Evolutionary conservation across 2,113 vertebrate species (phyloP), one percentile per base, ranked within the genome.

Genomic region (Dasyurus viverrinus): DNA sequence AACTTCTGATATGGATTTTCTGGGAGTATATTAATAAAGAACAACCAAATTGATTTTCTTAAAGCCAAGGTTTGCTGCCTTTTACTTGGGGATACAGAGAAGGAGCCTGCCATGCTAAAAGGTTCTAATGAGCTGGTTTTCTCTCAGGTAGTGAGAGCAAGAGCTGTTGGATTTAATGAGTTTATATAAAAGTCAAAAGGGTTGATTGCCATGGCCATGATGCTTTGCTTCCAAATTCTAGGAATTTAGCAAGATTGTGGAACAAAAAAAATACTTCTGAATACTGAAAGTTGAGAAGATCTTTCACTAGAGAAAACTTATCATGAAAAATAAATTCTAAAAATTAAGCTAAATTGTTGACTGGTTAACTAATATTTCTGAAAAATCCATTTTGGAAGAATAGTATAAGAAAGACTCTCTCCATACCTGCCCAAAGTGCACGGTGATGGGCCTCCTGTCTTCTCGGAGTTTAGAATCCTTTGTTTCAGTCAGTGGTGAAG

Each of bases 391-490:
- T 84, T 84, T 42, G n/a, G 19, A 42, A 84, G n/a, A 84, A 23
- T 42, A 42, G 6, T 42, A 42, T 22, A 84, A 42, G 0, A 8
- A 91, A 3, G 53, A 89, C 89, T 42, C 42, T 47, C 50, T 53
- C 96, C 99, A 46, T 98, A 99, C 99, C 99, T 99, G 99, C 93
- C 99, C 99, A 95, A 99, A 99, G 96, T 99, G 99, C 30, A 99
- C 99, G 3, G 99, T 99, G 98, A 99, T 99, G 27, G 99, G 99
- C 60, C 99, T 98, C 47, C 99, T 98, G 92, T 99, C 99, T 24
- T 99, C 99, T 42, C 97, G 97, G 3, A 98, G 84, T 11, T 98
- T 98, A 0, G 97, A 97, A 94, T 99, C 99, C 94, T 98, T 99
- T 96, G 98, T 98, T 8, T 99, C 98, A 0, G 54, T 94, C 94